phyloP scores from a whole-genome alignment of 2,113 vertebrate species.

The Gambusia holbrooki region DNA sequence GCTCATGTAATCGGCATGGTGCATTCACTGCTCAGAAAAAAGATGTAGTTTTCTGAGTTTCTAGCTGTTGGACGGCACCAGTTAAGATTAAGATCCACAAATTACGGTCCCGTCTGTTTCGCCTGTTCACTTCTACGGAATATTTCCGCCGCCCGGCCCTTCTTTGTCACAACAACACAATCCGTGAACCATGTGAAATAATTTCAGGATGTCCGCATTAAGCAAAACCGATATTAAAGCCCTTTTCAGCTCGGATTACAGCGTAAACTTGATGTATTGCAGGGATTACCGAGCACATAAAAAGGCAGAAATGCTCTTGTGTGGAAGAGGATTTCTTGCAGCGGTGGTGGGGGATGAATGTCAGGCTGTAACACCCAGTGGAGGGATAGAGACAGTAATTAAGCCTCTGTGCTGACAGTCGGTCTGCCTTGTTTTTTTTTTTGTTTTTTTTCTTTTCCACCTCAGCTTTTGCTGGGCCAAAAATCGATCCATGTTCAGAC shows the following conservation, averaged over 20 bases:
- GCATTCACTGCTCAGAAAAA: neutral
- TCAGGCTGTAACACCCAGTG: conserved; percentile 51
- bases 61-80: neutral
- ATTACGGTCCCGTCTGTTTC: neutral
- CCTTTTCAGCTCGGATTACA: conserved; percentile 42
- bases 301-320: conserved; percentile 33
- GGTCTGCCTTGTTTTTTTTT: conserved; percentile 53
- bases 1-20: neutral
- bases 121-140: neutral
- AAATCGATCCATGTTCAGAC: neutral
- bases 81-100: neutral
- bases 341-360: conserved; percentile 56
- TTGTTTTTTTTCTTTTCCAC: conserved; percentile 35
- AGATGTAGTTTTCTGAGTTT: neutral
- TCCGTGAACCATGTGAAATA: conserved; percentile 2
- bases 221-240: conserved; percentile 7
- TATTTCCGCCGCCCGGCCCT: neutral
- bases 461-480: conserved; percentile 46
- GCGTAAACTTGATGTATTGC: conserved; percentile 23
- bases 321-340: conserved; percentile 49
- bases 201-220: conserved; percentile 2
- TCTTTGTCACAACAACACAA: neutral
- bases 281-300: conserved; percentile 45
- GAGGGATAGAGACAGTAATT: conserved; percentile 68
- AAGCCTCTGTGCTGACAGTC: conserved; percentile 66